Conservation (phyloP, 1,140 invertebrate species). For the Catajapyx aquilonaris region DNA sequence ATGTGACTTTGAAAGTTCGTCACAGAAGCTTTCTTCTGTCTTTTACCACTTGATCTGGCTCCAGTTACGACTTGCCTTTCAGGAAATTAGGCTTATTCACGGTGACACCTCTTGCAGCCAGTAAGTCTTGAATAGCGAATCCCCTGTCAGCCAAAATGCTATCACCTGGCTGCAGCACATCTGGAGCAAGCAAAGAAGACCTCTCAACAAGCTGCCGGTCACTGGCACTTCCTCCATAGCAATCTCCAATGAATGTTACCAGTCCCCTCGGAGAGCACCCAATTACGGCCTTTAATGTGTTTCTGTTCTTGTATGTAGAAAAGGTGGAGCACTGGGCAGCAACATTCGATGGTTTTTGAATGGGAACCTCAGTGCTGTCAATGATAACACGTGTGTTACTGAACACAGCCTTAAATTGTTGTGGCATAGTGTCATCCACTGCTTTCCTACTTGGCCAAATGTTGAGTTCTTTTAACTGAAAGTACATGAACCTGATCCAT, state of each 20-base stretch:
- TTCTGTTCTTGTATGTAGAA: slow-evolving; percentile 15
- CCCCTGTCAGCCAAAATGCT: not conserved
- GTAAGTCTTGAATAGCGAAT: not conserved
- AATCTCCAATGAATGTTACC: not conserved
- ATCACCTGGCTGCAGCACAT: not conserved
- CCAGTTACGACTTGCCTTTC: not conserved
- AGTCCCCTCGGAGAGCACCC: slow-evolving; percentile 7
- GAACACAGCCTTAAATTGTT: slow-evolving; percentile 13
- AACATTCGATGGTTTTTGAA: slow-evolving; percentile 11
- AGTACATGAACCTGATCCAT: slow-evolving; percentile 15
- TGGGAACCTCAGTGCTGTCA: slow-evolving; percentile 15
- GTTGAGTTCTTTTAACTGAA: slow-evolving; percentile 12
- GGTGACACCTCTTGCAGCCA: not conserved
- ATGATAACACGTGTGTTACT: slow-evolving; percentile 14
- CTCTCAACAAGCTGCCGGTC: not conserved
- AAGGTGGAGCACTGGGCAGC: slow-evolving; percentile 15
- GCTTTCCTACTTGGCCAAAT: slow-evolving; percentile 13
- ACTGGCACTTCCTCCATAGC: not conserved
- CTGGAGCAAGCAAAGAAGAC: not conserved
- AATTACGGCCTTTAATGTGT: slow-evolving; percentile 11
- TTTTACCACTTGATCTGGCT: not conserved
- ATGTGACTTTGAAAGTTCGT: too few species aligned
- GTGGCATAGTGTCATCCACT: slow-evolving; percentile 12
- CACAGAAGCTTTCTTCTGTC: not conserved
- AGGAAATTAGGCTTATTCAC: not conserved